Evolutionary conservation across 2,888 invertebrate genomes (phyloP).

Genomic region (Drosophila vallismaia): DNA sequence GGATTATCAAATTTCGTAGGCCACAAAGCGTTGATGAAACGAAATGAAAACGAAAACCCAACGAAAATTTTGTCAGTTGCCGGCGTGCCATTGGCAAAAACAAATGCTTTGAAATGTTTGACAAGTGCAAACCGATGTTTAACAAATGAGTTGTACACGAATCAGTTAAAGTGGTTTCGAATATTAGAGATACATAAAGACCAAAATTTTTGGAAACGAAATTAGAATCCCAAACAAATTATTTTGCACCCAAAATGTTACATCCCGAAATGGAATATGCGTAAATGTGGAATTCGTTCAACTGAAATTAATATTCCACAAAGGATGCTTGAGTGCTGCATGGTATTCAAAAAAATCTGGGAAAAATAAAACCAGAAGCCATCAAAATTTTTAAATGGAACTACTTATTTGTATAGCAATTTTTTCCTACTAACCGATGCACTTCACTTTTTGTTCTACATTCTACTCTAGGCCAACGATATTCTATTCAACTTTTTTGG

Average conservation of each 20-base stretch:
- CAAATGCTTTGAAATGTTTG: slow-evolving; percentile 24
- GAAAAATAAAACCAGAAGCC: slow-evolving; percentile 28
- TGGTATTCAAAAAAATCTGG: neutral
- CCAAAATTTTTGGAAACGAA: neutral
- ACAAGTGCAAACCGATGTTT: slow-evolving; percentile 39
- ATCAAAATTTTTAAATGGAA: slow-evolving; percentile 12
- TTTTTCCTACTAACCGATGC: slow-evolving; percentile 25
- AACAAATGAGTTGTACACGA: slow-evolving; percentile 30
- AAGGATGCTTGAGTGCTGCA: neutral
- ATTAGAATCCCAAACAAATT: neutral
- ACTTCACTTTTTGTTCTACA: slow-evolving; percentile 23
- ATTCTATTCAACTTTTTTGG: slow-evolving; percentile 58
- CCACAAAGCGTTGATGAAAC: slow-evolving; percentile 39
- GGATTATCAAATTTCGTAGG: slow-evolving; percentile 39
- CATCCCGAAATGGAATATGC: neutral
- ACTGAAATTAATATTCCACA: neutral
- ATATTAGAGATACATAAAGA: neutral
- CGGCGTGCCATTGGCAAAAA: slow-evolving; percentile 14
- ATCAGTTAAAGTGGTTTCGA: slow-evolving; percentile 10
- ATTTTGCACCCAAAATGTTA: neutral
- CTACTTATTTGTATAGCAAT: slow-evolving; percentile 20
- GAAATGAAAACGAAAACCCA: slow-evolving; percentile 29
- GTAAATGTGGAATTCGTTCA: neutral
- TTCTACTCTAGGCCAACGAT: neutral
- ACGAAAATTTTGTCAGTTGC: slow-evolving; percentile 23